Conservation (phyloP, 2,888 invertebrate genomes). For the Phragmatobia fuliginosa region DNA sequence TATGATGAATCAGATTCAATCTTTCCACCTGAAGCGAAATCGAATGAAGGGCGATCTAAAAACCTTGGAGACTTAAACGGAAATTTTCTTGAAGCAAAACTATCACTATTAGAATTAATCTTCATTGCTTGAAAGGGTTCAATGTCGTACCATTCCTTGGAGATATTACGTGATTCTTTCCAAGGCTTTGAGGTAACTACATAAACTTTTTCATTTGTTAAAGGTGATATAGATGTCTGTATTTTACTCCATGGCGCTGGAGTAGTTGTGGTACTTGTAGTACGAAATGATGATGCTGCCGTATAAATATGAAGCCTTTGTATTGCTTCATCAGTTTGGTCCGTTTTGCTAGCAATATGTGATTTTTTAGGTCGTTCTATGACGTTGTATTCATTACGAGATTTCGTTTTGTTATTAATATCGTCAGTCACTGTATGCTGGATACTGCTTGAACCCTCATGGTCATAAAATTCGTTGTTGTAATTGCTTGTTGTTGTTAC, state of each 20-base stretch:
- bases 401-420: slow-evolving; percentile 54
- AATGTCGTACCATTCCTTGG: slow-evolving; percentile 68
- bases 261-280: slow-evolving; percentile 72
- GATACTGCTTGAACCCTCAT: slow-evolving; percentile 81
- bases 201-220: slow-evolving; percentile 93
- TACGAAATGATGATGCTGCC: slow-evolving; percentile 76
- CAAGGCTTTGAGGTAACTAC: slow-evolving; percentile 93
- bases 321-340: slow-evolving; percentile 57
- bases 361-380: slow-evolving; percentile 70
- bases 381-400: slow-evolving; percentile 71
- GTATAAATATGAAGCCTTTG: slow-evolving; percentile 77
- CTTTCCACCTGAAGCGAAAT: slow-evolving; percentile 72
- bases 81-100: slow-evolving; percentile 63
- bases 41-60: slow-evolving; percentile 86
- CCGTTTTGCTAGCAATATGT: slow-evolving; percentile 62
- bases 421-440: slow-evolving; percentile 75
- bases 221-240: slow-evolving; percentile 90
- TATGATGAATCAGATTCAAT: slow-evolving; percentile 74
- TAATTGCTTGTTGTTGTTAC: slow-evolving; percentile 68
- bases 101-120: slow-evolving; percentile 59
- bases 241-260: slow-evolving; percentile 89
- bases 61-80: slow-evolving; percentile 85
- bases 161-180: slow-evolving; percentile 64
- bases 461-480: slow-evolving; percentile 78
- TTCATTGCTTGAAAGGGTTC: slow-evolving; percentile 74